A percentile compares a stretch with the other conserved stretches of the same genome.
phyloP scores from a whole-genome alignment of 2,797 vertebrate genomes.

The Poecilia wingei region DNA sequence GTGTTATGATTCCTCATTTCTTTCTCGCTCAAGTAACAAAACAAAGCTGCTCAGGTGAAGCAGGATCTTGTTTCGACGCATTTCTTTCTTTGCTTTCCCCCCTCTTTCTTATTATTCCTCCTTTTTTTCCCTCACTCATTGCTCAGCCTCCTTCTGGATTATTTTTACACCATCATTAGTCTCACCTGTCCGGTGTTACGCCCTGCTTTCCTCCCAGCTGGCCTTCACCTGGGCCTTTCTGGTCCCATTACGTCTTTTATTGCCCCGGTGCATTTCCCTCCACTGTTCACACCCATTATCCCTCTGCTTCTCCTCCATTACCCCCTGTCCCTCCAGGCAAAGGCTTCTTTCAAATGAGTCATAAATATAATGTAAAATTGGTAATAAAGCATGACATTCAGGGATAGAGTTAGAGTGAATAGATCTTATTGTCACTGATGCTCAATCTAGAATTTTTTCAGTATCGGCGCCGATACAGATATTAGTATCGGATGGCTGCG shows the following conservation, averaged over 20 bases:
- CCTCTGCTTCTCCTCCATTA: background rate
- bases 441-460: no score
- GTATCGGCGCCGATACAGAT: no score
- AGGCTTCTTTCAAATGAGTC: slow-evolving; percentile 33
- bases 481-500: no score
- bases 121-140: background rate
- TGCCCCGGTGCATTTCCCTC: background rate
- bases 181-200: slow-evolving; percentile 33
- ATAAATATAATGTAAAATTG: no score
- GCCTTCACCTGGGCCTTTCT: slow-evolving; percentile 9
- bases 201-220: slow-evolving; percentile 18
- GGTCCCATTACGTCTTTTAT: slow-evolving; percentile 13
- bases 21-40: slow-evolving; percentile 20
- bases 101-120: background rate
- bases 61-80: slow-evolving; percentile 26
- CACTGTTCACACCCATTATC: slow-evolving; percentile 25
- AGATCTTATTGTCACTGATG: no score
- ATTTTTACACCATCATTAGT: slow-evolving; percentile 15
- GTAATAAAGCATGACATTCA: no score
- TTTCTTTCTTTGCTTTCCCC: background rate
- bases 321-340: slow-evolving; percentile 16
- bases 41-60: slow-evolving; percentile 9
- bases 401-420: no score
- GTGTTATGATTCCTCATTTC: background rate
- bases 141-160: background rate